Evolutionary conservation across 2,888 invertebrate species (phyloP).

Genomic region (Morpho achilles): DNA sequence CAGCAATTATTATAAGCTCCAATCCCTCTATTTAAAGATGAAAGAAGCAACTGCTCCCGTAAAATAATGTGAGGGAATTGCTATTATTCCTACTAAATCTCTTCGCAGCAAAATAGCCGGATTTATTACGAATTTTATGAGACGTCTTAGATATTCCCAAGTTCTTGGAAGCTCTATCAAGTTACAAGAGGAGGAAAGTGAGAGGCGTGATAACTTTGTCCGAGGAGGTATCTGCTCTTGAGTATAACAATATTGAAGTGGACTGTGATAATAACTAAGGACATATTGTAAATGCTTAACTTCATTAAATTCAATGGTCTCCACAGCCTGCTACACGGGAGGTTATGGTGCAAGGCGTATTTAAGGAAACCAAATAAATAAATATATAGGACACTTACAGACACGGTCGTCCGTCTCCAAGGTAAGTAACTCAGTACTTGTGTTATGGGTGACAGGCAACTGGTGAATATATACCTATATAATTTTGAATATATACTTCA

Average conservation of each 20-base stretch:
- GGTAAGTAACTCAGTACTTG: no score
- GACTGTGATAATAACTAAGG: slow-evolving; percentile 96
- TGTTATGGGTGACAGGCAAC: no score
- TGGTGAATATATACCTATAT: no score
- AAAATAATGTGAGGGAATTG: slow-evolving; percentile 94
- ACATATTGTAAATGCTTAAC: slow-evolving; percentile 98
- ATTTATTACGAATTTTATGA: slow-evolving; percentile 99
- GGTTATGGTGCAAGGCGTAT: slow-evolving; percentile 75
- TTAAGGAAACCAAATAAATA: slow-evolving; percentile 54
- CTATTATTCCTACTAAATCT: slow-evolving; percentile 98
- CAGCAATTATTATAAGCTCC: no score
- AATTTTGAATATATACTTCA: no score
- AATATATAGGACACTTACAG: slow-evolving; percentile 20
- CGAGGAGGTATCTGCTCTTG: slow-evolving; percentile 95
- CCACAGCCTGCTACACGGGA: slow-evolving; percentile 85
- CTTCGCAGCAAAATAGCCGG: slow-evolving; percentile 99
- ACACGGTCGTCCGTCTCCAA: no score
- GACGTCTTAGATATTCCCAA: slow-evolving; percentile 97
- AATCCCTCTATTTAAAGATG: no score
- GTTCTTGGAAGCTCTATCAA: slow-evolving; percentile 99
- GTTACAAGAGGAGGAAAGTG: slow-evolving; percentile 99
- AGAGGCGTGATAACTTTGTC: slow-evolving; percentile 99
- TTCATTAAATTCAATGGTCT: slow-evolving; percentile 95
- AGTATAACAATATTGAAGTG: slow-evolving; percentile 98
- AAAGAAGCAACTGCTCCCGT: no score